Conservation (phyloP, 2,113 vertebrate genomes). For the Malurus cyaneus region DNA sequence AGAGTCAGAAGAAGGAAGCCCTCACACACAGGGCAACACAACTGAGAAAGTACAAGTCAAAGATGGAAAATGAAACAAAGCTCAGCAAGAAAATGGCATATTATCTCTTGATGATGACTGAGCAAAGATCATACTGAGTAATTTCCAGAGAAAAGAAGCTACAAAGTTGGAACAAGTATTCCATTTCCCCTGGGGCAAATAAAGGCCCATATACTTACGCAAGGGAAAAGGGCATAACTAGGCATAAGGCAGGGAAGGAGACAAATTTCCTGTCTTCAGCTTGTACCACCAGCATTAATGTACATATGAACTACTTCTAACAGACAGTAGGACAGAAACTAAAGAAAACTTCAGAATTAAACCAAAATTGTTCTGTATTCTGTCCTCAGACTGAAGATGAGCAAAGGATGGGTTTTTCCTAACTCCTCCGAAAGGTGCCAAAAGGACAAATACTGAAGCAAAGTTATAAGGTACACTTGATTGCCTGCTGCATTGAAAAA, state of each 20-base stretch:
- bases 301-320: not conserved
- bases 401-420: not conserved
- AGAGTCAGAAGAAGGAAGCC: not conserved
- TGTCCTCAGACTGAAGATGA: not conserved
- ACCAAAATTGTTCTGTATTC: not conserved
- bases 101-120: not conserved
- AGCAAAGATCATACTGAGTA: not conserved
- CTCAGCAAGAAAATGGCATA: not conserved
- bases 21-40: not conserved
- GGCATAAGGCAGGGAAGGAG: fast-evolving
- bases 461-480: not conserved
- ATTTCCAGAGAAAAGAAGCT: not conserved
- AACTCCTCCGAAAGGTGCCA: not conserved
- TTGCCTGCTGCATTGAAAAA: not conserved
- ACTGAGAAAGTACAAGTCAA: not conserved
- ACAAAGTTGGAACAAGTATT: not conserved
- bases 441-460: not conserved
- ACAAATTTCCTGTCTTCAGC: not conserved
- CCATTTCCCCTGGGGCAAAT: fast-evolving
- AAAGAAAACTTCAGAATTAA: not conserved
- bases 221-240: not conserved
- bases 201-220: not conserved
- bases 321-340: not conserved
- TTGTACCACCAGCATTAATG: not conserved
- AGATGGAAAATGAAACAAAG: not conserved